Base-by-base conservation (phyloP, 2,797 vertebrate species). In the Acanthornis magna region DNA sequence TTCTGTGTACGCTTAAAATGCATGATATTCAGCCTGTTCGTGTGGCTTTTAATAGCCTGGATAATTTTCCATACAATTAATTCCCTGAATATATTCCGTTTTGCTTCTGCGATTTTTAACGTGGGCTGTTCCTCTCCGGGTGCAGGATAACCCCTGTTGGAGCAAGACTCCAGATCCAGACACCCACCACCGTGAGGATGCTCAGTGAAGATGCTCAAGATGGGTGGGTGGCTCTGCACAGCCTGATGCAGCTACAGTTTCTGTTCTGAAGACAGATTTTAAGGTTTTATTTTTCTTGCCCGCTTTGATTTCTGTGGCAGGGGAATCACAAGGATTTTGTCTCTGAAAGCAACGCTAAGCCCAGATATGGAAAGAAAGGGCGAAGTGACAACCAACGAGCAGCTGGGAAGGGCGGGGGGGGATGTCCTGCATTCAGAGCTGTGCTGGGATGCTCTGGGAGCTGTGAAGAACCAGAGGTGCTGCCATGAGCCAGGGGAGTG, bases 11-110 rank as follows among this genome's bases (percentile, higher is more conserved):
- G 5, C 84, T 96, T 95, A 95, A 96, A 97, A 97, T 92, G 93
- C 88, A 89, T 65, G 89, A 95, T 96, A 96, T 96, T 96, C 95
- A 94, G 92, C 47, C 7, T 85, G 76, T 96, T 96, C 7, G 2
- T 85, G 89, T 78, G 86, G 90, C 91, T 97, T 96, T 97, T 97
- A 97, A 96, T 96, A 97, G 95, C 78, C 91, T 88, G 88, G 95
- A 95, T 97, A 95, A 97, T 97, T 97, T 96, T 92, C 93, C 92
- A 87, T 97, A 93, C 89, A 93, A 94, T 96, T 96, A 97, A 96
- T 97, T 97, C 91, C 77, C 79, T 60, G 71, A 95, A 95, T 87
- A 94, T 86, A 94, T 96, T 91, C 76, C 55, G 32, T 9, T 93
- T 95, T 92, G 65, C 71, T 73, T 8, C 81, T 87, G 88, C 93